Evolutionary conservation across 30 jellyfish, hydroid and myxozoan species (phyloP).

Genomic region (Mastigias papua): DNA sequence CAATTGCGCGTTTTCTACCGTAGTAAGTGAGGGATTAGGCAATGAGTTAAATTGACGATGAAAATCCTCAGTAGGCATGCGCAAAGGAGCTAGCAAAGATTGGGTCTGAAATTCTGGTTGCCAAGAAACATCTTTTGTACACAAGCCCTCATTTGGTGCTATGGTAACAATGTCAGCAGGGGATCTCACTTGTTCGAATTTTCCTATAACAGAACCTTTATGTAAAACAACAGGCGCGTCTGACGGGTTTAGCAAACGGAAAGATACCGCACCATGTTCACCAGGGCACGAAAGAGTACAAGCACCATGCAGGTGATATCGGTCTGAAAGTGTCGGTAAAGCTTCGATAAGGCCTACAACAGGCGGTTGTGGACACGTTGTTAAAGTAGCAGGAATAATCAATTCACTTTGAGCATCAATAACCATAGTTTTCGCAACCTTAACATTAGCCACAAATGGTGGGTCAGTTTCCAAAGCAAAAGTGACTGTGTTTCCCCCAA

Average conservation of each 20-base stretch:
- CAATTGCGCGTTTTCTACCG: constrained; percentile 15
- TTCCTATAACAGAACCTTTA: constrained; percentile 18
- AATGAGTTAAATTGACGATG: not conserved
- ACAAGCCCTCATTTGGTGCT: not conserved
- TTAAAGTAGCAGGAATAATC: not conserved
- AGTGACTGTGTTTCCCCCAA: not conserved
- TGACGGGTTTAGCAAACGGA: constrained; percentile 8
- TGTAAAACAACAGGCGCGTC: not conserved
- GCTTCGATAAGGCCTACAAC: too few species aligned
- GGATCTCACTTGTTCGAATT: not conserved
- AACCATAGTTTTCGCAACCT: constrained; percentile 26
- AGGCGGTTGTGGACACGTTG: not conserved
- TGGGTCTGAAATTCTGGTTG: not conserved
- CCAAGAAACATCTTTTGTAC: not conserved
- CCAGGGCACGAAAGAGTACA: constrained; percentile 14
- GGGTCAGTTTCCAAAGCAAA: constrained; percentile 12
- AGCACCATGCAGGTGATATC: not conserved
- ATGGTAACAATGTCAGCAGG: constrained; percentile 2
- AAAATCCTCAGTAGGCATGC: not conserved
- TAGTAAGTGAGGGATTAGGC: not conserved
- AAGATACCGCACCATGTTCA: constrained; percentile 9
- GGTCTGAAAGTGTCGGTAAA: too few species aligned
- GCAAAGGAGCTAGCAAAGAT: not conserved
- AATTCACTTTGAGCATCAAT: constrained; percentile 37
- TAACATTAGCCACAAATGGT: not conserved